A percentile compares a stretch with the other conserved stretches of the same genome.
These are phyloP conservation scores for Selene dorsalis DNA, from an alignment of 2,797 vertebrate genomes.

Conservation along the genomic window DNA sequence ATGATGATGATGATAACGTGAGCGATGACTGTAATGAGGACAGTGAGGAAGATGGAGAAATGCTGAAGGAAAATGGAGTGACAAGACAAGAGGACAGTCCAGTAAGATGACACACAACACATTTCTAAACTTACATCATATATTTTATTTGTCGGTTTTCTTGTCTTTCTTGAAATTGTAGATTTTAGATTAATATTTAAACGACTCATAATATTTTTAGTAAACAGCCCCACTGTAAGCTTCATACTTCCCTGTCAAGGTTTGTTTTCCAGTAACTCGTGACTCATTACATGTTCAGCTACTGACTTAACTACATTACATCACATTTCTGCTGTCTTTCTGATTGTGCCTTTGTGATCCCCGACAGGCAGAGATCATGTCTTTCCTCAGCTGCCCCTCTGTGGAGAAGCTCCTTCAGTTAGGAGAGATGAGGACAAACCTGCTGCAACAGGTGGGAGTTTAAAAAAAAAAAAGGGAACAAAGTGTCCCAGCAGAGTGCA, in stretches of 20 bases:
- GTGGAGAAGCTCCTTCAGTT: slow-evolving; percentile 90
- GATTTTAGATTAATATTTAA: neutral
- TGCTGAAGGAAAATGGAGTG: slow-evolving; percentile 78
- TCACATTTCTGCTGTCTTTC: neutral
- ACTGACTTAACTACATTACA: neutral
- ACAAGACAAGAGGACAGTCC: slow-evolving; percentile 63
- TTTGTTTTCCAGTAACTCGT: neutral
- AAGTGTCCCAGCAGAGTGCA: neutral
- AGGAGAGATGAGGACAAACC: slow-evolving; percentile 85
- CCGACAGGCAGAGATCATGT: slow-evolving; percentile 82
- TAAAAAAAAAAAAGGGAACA: neutral
- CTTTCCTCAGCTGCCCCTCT: slow-evolving; percentile 90
- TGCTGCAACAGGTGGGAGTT: slow-evolving; percentile 87
- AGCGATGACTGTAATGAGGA: slow-evolving; percentile 69
- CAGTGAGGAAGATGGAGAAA: slow-evolving; percentile 66
- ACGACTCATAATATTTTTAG: neutral
- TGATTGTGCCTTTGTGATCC: slow-evolving; percentile 4
- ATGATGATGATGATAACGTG: slow-evolving; percentile 50
- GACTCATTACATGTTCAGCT: neutral
- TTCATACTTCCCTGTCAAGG: neutral
- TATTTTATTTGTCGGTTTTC: too few relatives aligned
- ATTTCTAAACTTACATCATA: too few relatives aligned
- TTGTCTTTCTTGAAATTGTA: too few relatives aligned
- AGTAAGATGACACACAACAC: slow-evolving; percentile 49
- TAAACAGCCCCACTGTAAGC: too few relatives aligned